A percentile compares a stretch with the other conserved stretches of the same genome.
Conservation (phyloP, 2,797 vertebrate genomes). For the Phylloscopus collybita region DNA sequence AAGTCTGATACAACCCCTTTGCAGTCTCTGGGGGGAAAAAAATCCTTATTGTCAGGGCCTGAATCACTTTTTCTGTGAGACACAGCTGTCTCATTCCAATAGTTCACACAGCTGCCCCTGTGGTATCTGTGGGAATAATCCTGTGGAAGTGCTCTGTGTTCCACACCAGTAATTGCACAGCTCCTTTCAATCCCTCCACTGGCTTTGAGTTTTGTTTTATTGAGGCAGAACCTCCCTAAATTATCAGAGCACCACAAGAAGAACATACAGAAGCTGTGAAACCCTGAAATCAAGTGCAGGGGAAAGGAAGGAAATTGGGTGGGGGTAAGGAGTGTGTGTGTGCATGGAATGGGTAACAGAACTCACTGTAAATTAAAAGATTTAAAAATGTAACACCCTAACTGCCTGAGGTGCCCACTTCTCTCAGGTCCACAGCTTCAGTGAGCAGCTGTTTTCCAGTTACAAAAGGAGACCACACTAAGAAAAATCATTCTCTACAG, state of each 20-base stretch:
- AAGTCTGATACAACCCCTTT: background rate
- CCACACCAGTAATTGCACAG: background rate
- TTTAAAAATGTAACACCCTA: background rate
- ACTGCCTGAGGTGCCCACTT: background rate
- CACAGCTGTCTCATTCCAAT: background rate
- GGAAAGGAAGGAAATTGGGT: background rate
- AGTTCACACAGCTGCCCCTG: background rate
- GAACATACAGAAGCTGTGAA: background rate
- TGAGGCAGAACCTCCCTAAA: background rate
- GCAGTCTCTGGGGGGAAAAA: background rate
- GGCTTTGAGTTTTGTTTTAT: background rate
- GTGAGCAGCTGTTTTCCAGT: background rate
- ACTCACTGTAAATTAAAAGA: fast-evolving
- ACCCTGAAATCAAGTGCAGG: background rate
- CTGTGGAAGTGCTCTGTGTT: background rate
- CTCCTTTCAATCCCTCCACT: background rate
- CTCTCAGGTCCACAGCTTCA: background rate
- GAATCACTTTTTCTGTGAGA: background rate
- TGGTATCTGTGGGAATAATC: background rate
- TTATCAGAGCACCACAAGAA: background rate
- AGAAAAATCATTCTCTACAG: background rate
- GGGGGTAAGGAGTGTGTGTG: fast-evolving
- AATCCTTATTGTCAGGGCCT: background rate
- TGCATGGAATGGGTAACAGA: fast-evolving
- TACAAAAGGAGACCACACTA: background rate